A percentile compares a stretch with the other conserved stretches of the same genome.
These are phyloP conservation scores for Torymus auratus DNA, from an alignment of 2,888 invertebrate species.

Conservation along the genomic window DNA sequence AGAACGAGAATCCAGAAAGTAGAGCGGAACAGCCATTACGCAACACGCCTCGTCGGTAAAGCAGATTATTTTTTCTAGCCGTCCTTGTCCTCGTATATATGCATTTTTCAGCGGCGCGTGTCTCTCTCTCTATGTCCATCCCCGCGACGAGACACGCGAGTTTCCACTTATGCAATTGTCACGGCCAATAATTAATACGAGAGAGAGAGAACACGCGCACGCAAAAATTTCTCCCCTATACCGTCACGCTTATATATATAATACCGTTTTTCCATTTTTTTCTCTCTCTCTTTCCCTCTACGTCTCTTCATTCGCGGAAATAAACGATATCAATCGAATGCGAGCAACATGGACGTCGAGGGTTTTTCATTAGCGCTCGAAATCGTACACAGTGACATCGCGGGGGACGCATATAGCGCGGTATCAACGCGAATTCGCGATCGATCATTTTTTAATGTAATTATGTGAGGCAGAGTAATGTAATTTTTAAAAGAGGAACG, in stretches of 20 bases:
- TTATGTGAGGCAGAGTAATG: not conserved
- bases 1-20: not conserved
- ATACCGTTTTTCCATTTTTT: no score
- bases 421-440: constrained; percentile 19
- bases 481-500: constrained; percentile 6
- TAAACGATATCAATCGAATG: constrained; percentile 32
- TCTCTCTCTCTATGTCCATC: not conserved
- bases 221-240: not conserved
- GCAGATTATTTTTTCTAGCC: constrained; percentile 22
- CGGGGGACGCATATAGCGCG: not conserved
- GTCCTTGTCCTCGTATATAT: not conserved
- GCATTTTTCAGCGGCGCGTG: constrained; percentile 22
- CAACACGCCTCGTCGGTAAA: constrained; percentile 7
- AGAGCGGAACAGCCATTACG: constrained; percentile 11
- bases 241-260: no score
- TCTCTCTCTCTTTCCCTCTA: not conserved
- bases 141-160: not conserved
- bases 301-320: constrained; percentile 6
- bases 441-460: constrained; percentile 39
- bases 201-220: not conserved
- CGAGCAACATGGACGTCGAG: not conserved
- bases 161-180: constrained; percentile 21
- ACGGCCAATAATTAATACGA: constrained; percentile 35
- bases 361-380: constrained; percentile 40
- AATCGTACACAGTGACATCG: not conserved